Percentiles rank a stretch among this genome's conserved stretches.
These are phyloP conservation scores for Actinostola sp. DNA, from an alignment of 92 coral and sea anemone species.

Conservation along the genomic window DNA sequence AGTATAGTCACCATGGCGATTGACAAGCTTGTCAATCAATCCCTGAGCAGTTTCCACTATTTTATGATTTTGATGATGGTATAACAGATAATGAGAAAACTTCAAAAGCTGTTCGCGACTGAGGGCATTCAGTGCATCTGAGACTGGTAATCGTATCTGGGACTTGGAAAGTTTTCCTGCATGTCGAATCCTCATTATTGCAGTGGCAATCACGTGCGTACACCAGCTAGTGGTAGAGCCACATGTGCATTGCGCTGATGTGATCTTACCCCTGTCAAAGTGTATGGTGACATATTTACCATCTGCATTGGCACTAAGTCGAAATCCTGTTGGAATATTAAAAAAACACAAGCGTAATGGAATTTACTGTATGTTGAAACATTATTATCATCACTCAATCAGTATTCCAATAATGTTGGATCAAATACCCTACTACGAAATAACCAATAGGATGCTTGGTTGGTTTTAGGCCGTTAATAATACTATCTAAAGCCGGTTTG, in stretches of 20 bases:
- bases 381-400: not conserved
- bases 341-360: not conserved
- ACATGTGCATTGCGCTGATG: slow-evolving; percentile 87
- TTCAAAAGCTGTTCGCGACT: slow-evolving; percentile 85
- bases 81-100: slow-evolving; percentile 83
- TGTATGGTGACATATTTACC: slow-evolving; percentile 71
- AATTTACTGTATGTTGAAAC: not conserved
- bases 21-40: slow-evolving; percentile 74
- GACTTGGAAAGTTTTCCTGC: slow-evolving; percentile 33
- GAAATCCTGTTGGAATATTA: slow-evolving; percentile 68
- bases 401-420: not conserved
- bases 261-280: slow-evolving; percentile 97
- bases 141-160: slow-evolving; percentile 70
- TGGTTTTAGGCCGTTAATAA: too few species aligned
- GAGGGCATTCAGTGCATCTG: slow-evolving; percentile 80
- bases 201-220: slow-evolving; percentile 79
- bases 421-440: too few species aligned
- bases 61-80: slow-evolving; percentile 77
- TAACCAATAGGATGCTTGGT: too few species aligned
- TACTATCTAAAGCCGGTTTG: too few species aligned
- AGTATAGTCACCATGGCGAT: slow-evolving; percentile 26
- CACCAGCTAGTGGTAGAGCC: slow-evolving; percentile 80
- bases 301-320: slow-evolving; percentile 84
- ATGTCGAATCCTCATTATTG: slow-evolving; percentile 66
- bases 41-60: slow-evolving; percentile 88